Conservation (phyloP, 64 coral and sea anemone genomes). For the Cladopsammia gracilis region DNA sequence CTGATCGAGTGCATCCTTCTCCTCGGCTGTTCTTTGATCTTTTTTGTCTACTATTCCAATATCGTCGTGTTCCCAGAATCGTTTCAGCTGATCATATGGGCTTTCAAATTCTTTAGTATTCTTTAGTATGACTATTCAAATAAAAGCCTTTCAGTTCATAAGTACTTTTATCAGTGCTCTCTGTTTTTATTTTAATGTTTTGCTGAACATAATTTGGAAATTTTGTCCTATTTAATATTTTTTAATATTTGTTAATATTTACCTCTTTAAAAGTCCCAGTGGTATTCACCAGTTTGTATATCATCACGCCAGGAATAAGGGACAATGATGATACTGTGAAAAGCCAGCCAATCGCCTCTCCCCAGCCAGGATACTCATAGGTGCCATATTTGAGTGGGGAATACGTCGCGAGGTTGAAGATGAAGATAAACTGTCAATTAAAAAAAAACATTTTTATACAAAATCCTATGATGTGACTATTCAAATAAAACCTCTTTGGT, state of each 20-base stretch:
- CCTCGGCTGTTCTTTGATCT: too few relatives aligned
- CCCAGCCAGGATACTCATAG: constrained; percentile 73
- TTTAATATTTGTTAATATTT: background rate
- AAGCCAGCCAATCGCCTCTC: constrained; percentile 74
- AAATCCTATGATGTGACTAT: too few relatives aligned
- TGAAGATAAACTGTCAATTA: constrained; percentile 58
- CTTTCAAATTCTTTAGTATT: too few relatives aligned
- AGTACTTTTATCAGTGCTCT: too few relatives aligned
- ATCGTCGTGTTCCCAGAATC: too few relatives aligned
- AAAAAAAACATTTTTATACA: background rate
- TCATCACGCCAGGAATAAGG: constrained; percentile 52
- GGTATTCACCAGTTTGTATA: constrained; percentile 16
- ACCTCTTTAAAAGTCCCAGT: constrained; percentile 37
- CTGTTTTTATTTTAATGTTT: background rate
- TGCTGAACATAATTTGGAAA: too few relatives aligned
- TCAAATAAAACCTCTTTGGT: too few relatives aligned
- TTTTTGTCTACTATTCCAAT: too few relatives aligned
- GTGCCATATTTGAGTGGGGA: constrained; percentile 47
- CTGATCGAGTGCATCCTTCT: too few relatives aligned
- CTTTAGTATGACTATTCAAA: too few relatives aligned
- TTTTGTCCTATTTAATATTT: background rate
- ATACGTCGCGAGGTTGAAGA: constrained; percentile 76
- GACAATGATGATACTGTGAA: constrained; percentile 68
- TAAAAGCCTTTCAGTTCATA: too few relatives aligned
- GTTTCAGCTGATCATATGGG: too few relatives aligned